A percentile compares a stretch with the other conserved stretches of the same genome.
Evolutionary conservation across 23 tunicate genomes (phyloP).

Genomic region (Styela clava): DNA sequence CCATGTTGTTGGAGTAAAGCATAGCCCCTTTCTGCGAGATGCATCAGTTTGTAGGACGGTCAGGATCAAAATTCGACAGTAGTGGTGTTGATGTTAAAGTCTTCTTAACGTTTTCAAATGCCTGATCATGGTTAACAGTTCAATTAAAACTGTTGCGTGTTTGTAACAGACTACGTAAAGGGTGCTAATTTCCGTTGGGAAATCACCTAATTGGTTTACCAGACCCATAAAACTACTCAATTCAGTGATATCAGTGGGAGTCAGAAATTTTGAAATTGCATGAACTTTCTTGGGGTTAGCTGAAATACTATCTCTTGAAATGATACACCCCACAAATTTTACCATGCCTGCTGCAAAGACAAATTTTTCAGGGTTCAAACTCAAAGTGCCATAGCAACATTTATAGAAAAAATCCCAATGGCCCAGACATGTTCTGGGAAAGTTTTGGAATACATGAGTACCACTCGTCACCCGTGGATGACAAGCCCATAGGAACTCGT

Average conservation of each 20-base stretch:
- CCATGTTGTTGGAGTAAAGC: background rate
- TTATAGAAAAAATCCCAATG: background rate
- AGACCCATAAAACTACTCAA: background rate
- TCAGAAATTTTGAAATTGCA: background rate
- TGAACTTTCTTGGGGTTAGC: background rate
- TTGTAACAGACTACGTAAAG: too few relatives aligned
- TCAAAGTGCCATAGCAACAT: background rate
- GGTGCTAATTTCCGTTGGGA: background rate
- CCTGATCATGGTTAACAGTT: background rate
- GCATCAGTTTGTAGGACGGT: background rate
- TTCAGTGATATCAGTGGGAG: background rate
- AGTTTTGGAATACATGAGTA: background rate
- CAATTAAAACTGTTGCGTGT: too few relatives aligned
- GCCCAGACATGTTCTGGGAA: background rate
- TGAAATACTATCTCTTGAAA: background rate
- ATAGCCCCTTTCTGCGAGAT: background rate
- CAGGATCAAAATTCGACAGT: background rate
- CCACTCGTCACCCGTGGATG: too few relatives aligned
- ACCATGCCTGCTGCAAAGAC: background rate
- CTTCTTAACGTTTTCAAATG: background rate
- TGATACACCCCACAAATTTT: background rate
- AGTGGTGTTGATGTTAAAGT: background rate
- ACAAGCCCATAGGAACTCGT: too few relatives aligned
- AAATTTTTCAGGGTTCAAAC: background rate
- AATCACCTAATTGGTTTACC: background rate